phyloP scores from a whole-genome alignment of 1,140 invertebrate species.

The Pseudobourletiella spinata region DNA sequence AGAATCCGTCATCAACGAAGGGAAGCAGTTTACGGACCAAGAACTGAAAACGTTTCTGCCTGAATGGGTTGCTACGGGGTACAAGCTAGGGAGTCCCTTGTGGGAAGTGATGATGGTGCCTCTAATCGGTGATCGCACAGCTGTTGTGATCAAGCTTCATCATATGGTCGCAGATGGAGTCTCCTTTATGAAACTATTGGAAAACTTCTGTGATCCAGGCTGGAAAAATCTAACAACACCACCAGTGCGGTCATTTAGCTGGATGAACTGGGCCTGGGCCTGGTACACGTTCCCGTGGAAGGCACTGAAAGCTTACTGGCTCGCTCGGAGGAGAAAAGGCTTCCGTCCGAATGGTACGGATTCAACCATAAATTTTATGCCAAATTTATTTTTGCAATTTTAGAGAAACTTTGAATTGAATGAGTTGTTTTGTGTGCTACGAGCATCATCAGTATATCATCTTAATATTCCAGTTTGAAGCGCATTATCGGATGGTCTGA shows the following conservation, averaged over 20 bases:
- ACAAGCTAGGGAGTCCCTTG: constrained; percentile 14
- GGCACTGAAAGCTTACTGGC: constrained; percentile 29
- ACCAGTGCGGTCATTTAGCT: constrained; percentile 11
- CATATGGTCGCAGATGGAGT: constrained; percentile 34
- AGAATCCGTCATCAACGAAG: constrained; percentile 8
- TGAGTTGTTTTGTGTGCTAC: too few relatives aligned
- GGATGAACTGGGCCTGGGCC: constrained; percentile 32
- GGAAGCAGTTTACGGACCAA: constrained; percentile 9
- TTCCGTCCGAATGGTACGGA: constrained; percentile 32
- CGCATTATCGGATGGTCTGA: too few relatives aligned
- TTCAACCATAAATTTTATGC: too few relatives aligned
- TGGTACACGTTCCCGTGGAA: constrained; percentile 36
- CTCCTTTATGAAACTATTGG: constrained; percentile 33
- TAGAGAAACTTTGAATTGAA: too few relatives aligned
- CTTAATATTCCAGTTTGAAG: too few relatives aligned
- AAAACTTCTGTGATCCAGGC: constrained; percentile 27
- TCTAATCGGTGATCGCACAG: constrained; percentile 21
- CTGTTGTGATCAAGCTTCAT: constrained; percentile 29
- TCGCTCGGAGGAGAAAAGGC: constrained; percentile 29
- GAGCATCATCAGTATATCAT: too few relatives aligned
- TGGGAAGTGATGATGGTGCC: constrained; percentile 25
- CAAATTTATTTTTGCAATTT: too few relatives aligned
- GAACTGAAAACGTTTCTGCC: constrained; percentile 27
- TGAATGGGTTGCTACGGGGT: constrained; percentile 20
- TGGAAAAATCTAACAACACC: constrained; percentile 26